Base-by-base conservation (phyloP, 2,888 invertebrate genomes). In the Eumerus sabulonum region DNA sequence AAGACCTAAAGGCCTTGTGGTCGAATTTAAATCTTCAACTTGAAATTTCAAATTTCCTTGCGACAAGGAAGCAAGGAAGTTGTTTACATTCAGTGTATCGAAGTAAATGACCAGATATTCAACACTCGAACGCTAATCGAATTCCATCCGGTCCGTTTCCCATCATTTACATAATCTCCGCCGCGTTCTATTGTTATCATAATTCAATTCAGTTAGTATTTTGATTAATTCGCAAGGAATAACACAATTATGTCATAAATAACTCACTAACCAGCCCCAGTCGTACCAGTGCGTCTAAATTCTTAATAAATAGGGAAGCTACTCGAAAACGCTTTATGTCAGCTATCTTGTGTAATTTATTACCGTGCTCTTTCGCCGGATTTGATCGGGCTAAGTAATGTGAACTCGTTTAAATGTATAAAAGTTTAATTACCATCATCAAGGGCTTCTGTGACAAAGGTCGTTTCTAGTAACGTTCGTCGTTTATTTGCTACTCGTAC, bases 151-250 rank as follows among this genome's bases (percentile, higher is more conserved):
- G 74, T 44, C 74, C 60, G 64, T 74, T 74, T 74, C 79, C 68
- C 79, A 79, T 79, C 64, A 79, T 79, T 79, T 79, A 64, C 79
- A 70, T 79, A 79, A 74, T 74, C 74, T 27, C 27, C 27, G 27
- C 60, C 60, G 57, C 62, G 53, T 45, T 44, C 64, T 36, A 64
- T 70, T 79, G 68, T 79, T 79, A 73, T 79, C 74, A 79, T 68
- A 74, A 79, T 74, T 74, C 70, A 68, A 67, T 73, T 73, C 63
- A 59, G 77, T 77, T 77, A 77, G 73, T 77, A 63, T 77, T 79
- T 74, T 68, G 64, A 79, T 74, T 60, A 74, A 79, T 79, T 59
- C 59, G 44, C 48, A 50, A 48, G 70, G 64, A 74, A 79, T 79
- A 74, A 74, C 68, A 68, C 74, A 79, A 79, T 74, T 74, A 74